Conservation (phyloP, 2,113 vertebrate species). For the Progne subis region DNA sequence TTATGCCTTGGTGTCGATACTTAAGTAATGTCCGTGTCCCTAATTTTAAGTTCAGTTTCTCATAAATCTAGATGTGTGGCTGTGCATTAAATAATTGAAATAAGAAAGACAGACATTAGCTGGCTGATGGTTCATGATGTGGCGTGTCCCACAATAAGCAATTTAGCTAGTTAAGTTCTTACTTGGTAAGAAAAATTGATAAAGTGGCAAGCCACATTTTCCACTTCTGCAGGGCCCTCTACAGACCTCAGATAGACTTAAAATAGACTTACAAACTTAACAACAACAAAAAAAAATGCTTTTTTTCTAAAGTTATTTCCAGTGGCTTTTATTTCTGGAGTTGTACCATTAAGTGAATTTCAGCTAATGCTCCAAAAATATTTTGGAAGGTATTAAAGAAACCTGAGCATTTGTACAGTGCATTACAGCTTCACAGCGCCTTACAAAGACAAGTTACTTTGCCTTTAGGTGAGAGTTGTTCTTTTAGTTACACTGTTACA, state of each 20-base stretch:
- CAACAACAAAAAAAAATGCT: too few species aligned
- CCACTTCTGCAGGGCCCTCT: slow-evolving; percentile 43
- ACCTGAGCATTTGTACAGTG: neutral
- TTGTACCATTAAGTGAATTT: slow-evolving; percentile 51
- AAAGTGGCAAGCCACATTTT: slow-evolving; percentile 2
- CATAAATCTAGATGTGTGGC: slow-evolving; percentile 43
- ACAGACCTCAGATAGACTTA: slow-evolving; percentile 47
- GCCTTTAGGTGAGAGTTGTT: slow-evolving; percentile 61
- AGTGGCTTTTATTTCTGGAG: slow-evolving; percentile 61
- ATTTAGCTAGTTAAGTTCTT: slow-evolving; percentile 10
- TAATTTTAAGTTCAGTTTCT: slow-evolving; percentile 23
- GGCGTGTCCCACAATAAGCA: slow-evolving; percentile 30
- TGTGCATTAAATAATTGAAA: slow-evolving; percentile 37
- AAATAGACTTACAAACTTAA: neutral
- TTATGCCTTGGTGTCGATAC: slow-evolving; percentile 12
- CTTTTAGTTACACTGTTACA: neutral
- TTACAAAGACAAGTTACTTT: slow-evolving; percentile 20
- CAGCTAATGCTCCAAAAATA: slow-evolving; percentile 42
- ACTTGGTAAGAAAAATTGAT: neutral
- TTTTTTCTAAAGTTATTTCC: slow-evolving; percentile 51
- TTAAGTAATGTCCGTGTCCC: slow-evolving; percentile 13
- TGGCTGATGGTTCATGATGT: slow-evolving; percentile 37
- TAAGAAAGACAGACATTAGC: slow-evolving; percentile 18
- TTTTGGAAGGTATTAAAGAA: neutral
- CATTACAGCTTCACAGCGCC: neutral